Percentiles rank a stretch among this genome's conserved stretches.
These are phyloP conservation scores for Saiga tatarica DNA, from an alignment of 2,113 vertebrate genomes.

Conservation along the genomic window DNA sequence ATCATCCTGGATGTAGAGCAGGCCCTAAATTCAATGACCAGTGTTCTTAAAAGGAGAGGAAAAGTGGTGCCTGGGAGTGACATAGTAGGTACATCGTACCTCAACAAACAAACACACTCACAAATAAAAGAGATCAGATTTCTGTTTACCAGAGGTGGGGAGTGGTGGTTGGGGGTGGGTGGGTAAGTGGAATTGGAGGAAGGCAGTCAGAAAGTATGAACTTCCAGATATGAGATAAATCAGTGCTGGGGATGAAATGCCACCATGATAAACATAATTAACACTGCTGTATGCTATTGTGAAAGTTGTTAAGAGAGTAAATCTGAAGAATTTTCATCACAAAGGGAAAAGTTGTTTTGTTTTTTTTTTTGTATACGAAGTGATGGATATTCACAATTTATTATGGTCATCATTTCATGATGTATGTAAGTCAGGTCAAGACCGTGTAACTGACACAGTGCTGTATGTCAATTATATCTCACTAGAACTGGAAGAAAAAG, in stretches of 20 bases:
- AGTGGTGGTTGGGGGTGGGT: neutral
- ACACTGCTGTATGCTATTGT: neutral
- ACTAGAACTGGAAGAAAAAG: neutral
- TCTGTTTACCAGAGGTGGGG: neutral
- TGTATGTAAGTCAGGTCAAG: neutral
- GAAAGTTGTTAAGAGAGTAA: neutral
- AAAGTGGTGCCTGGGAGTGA: neutral
- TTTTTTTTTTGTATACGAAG: fast-evolving
- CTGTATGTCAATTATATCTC: neutral
- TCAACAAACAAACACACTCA: neutral
- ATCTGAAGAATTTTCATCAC: neutral
- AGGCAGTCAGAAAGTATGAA: neutral
- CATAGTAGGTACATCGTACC: neutral
- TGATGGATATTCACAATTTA: neutral
- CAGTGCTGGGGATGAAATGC: neutral
- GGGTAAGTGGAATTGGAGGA: neutral
- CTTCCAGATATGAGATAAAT: neutral
- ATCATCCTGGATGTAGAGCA: neutral
- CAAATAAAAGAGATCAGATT: neutral
- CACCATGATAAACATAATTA: neutral
- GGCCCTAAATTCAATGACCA: neutral
- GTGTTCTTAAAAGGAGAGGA: neutral
- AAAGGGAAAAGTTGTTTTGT: neutral
- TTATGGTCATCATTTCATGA: neutral
- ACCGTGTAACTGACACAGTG: neutral